Evolutionary conservation across 2,888 invertebrate species (phyloP).

Genomic region (Cistogaster globosa): DNA sequence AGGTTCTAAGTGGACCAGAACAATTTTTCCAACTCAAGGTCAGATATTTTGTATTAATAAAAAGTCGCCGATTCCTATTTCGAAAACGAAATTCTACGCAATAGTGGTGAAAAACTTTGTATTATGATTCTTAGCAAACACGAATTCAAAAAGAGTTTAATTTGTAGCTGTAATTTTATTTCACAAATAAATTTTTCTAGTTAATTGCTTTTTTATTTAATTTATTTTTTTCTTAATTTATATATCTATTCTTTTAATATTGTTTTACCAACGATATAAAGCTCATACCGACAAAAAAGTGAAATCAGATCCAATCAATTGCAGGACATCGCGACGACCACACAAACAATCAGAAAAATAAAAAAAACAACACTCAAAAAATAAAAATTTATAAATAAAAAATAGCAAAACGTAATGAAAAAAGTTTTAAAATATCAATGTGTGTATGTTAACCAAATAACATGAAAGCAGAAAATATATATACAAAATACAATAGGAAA

Average conservation of each 20-base stretch:
- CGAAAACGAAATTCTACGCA: no score
- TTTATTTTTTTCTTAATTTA: constrained; percentile 17
- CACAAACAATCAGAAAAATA: constrained; percentile 41
- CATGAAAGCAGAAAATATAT: not conserved
- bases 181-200: constrained; percentile 46
- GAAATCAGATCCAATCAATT: constrained; percentile 68
- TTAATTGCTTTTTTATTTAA: constrained; percentile 12
- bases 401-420: constrained; percentile 19
- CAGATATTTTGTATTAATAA: no score
- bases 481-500: constrained; percentile 14
- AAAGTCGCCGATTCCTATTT: no score
- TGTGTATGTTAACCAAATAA: constrained; percentile 10
- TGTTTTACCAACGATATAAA: constrained; percentile 51
- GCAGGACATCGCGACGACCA: constrained; percentile 68
- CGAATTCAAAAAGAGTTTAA: not conserved
- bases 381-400: constrained; percentile 25
- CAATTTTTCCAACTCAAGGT: no score
- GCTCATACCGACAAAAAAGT: constrained; percentile 65
- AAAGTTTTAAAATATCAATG: not conserved
- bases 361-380: constrained; percentile 32
- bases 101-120: no score
- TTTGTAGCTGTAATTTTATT: not conserved
- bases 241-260: constrained; percentile 6
- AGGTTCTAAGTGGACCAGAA: no score
- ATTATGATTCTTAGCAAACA: no score